Conservation (phyloP, 2,113 vertebrate species). For the Actinemys pallida region DNA sequence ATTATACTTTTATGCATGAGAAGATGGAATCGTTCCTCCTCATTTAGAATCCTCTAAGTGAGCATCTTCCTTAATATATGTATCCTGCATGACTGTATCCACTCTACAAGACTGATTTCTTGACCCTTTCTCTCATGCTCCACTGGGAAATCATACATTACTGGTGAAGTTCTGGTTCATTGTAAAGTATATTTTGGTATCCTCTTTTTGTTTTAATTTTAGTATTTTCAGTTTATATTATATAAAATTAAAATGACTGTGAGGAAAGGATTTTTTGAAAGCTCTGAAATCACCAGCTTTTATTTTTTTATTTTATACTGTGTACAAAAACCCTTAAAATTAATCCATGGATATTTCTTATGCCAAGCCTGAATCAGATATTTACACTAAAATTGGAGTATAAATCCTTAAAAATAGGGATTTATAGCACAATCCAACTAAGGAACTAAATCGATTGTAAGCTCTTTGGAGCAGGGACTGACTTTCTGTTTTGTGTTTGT, state of each 20-base stretch:
- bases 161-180: neutral
- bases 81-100: neutral
- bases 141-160: neutral
- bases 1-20: neutral
- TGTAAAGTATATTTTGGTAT: neutral
- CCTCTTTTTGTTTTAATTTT: neutral
- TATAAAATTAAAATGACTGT: neutral
- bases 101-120: neutral
- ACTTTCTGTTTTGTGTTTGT: neutral
- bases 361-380: neutral
- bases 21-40: neutral
- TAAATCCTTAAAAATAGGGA: neutral
- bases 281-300: neutral
- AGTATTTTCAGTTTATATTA: neutral
- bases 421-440: neutral
- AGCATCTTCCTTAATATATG: neutral
- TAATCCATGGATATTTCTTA: neutral
- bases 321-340: neutral
- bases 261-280: neutral
- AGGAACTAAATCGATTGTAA: neutral
- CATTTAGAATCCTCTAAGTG: neutral
- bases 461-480: neutral
- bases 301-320: neutral
- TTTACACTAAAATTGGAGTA: neutral
- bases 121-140: neutral